Evolutionary conservation across 2,888 invertebrate species (phyloP).

Genomic region (Gandaritis pyraliata): DNA sequence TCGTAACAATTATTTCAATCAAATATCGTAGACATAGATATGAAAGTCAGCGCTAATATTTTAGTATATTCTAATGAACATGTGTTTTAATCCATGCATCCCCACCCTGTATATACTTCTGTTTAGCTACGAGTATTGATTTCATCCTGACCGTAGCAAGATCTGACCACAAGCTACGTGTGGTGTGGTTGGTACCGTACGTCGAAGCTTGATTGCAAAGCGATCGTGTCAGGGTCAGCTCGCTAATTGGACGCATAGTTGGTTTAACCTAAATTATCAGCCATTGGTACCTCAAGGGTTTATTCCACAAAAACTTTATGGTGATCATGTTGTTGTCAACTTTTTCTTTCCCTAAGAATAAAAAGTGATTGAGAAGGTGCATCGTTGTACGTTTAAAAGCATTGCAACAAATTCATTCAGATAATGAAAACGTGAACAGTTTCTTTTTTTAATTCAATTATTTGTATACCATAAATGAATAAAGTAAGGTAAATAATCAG

Average conservation of each 20-base stretch:
- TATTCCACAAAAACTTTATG: neutral
- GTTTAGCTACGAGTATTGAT: too few species aligned
- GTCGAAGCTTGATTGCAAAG: constrained; percentile 19
- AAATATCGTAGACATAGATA: too few species aligned
- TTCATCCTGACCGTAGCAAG: neutral
- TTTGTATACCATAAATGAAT: constrained; percentile 1
- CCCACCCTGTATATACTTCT: too few species aligned
- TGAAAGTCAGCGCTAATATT: too few species aligned
- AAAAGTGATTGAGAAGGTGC: too few species aligned
- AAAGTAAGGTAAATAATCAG: constrained; percentile 35
- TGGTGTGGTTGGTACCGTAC: constrained; percentile 11
- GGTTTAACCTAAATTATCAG: constrained; percentile 17
- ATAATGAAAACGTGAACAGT: neutral
- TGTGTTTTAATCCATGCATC: too few species aligned
- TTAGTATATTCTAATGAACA: too few species aligned
- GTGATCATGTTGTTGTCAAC: too few species aligned
- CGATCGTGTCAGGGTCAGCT: constrained; percentile 13
- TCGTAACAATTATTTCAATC: too few species aligned
- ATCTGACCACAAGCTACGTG: neutral
- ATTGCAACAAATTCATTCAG: too few species aligned
- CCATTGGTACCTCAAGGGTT: neutral
- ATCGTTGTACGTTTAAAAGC: too few species aligned
- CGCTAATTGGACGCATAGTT: constrained; percentile 21
- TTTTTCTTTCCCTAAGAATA: too few species aligned
- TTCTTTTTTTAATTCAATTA: neutral